A percentile compares a stretch with the other conserved stretches of the same genome.
Evolutionary conservation across 2,888 invertebrate genomes (phyloP).

Genomic region (Bellardia pandia): DNA sequence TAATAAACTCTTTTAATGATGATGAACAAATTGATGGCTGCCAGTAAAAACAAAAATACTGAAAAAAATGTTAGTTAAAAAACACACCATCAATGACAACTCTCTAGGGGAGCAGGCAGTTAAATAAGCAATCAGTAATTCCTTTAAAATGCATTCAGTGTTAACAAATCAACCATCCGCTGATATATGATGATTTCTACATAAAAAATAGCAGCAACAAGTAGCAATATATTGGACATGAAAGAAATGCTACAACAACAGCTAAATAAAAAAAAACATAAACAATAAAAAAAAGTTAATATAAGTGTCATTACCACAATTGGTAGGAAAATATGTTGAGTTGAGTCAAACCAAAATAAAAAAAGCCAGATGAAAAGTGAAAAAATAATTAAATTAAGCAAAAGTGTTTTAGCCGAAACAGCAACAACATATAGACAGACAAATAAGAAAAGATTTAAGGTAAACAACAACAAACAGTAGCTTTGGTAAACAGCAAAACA

Average conservation of each 20-base stretch:
- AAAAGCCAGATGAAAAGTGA: slow-evolving; percentile 11
- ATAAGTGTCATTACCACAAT: slow-evolving; percentile 66
- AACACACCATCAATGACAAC: neutral
- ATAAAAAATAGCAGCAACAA: slow-evolving; percentile 21
- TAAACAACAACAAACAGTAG: slow-evolving; percentile 68
- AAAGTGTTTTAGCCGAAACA: slow-evolving; percentile 63
- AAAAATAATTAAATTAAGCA: slow-evolving; percentile 58
- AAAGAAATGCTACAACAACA: neutral
- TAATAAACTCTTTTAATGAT: slow-evolving; percentile 53
- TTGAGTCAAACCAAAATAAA: slow-evolving; percentile 16
- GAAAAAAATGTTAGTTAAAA: slow-evolving; percentile 16
- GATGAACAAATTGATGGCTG: slow-evolving; percentile 54
- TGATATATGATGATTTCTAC: neutral
- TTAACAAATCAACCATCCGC: slow-evolving; percentile 42
- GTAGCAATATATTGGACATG: slow-evolving; percentile 9
- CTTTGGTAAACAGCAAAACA: slow-evolving; percentile 42
- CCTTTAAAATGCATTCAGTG: slow-evolving; percentile 23
- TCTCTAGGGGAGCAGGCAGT: slow-evolving; percentile 6
- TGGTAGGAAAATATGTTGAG: slow-evolving; percentile 55
- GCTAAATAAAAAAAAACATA: no score
- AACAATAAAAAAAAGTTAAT: slow-evolving; percentile 17
- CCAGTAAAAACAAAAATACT: neutral
- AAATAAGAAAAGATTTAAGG: slow-evolving; percentile 26
- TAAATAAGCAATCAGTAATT: slow-evolving; percentile 43
- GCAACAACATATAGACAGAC: slow-evolving; percentile 30